Evolutionary conservation across 2,797 vertebrate species (phyloP).

Genomic region (Taenioides sp.): DNA sequence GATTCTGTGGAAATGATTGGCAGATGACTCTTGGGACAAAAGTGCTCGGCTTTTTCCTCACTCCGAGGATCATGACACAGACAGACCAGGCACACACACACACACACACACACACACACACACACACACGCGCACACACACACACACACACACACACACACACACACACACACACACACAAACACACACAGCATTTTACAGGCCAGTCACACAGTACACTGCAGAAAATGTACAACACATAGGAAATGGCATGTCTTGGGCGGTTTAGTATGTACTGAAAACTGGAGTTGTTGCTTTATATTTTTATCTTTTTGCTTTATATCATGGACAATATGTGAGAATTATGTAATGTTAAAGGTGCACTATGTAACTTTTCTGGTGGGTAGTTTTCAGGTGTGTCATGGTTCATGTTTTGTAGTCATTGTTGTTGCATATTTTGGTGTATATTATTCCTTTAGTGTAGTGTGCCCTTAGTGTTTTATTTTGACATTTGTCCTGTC

Average conservation of each 20-base stretch:
- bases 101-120: too few relatives aligned
- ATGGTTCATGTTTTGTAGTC: too few relatives aligned
- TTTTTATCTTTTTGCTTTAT: neutral
- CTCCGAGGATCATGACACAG: conserved; percentile 67
- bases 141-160: too few relatives aligned
- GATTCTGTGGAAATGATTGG: conserved; percentile 79
- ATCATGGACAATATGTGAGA: neutral
- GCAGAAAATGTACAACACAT: conserved; percentile 37
- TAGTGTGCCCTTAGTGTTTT: too few relatives aligned
- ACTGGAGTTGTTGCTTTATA: neutral
- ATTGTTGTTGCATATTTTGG: too few relatives aligned
- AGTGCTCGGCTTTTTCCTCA: conserved; percentile 68
- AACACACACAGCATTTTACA: conserved; percentile 25
- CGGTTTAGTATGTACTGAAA: conserved; percentile 33
- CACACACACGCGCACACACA: too few relatives aligned
- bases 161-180: too few relatives aligned
- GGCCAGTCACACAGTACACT: conserved; percentile 42
- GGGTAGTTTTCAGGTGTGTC: too few relatives aligned
- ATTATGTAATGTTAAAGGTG: neutral
- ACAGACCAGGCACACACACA: conserved; percentile 34
- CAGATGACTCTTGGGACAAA: conserved; percentile 77
- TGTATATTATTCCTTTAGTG: too few relatives aligned
- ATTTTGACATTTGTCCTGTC: too few relatives aligned
- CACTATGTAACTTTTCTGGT: neutral
- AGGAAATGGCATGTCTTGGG: conserved; percentile 23